These are phyloP conservation scores for Apis cerana DNA, from an alignment of 1,140 invertebrate genomes.

Conservation along the genomic window DNA sequence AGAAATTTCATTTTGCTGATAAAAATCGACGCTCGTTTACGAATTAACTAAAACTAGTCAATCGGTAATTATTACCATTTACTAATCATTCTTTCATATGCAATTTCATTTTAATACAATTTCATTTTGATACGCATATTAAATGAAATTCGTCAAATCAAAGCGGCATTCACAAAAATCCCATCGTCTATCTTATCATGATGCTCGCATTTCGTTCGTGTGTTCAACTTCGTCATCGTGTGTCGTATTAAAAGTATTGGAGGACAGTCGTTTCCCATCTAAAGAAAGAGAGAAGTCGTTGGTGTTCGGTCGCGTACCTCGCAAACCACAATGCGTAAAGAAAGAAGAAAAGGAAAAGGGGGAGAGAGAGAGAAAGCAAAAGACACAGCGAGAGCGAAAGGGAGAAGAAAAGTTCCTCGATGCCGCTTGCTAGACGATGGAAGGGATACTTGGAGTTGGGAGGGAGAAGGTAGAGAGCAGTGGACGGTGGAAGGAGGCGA, in stretches of 20 bases:
- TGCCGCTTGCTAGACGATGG: not conserved
- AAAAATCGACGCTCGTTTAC: not conserved
- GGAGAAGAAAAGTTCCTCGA: slow-evolving; percentile 11
- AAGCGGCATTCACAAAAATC: not conserved
- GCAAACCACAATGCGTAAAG: slow-evolving; percentile 56
- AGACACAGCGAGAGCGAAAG: not conserved
- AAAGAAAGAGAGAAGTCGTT: slow-evolving; percentile 57
- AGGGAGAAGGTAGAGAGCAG: slow-evolving; percentile 11
- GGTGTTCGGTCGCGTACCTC: slow-evolving; percentile 50
- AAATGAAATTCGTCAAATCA: not conserved
- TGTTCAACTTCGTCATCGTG: slow-evolving; percentile 26
- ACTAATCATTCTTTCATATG: not conserved
- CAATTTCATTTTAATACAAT: not conserved
- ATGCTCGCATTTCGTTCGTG: slow-evolving; percentile 32
- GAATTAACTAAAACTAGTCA: not conserved
- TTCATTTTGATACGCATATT: not conserved
- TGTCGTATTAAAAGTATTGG: slow-evolving; percentile 44
- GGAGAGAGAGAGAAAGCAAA: too few relatives aligned
- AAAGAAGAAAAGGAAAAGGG: slow-evolving; percentile 51
- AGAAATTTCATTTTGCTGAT: not conserved
- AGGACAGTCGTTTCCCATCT: slow-evolving; percentile 53
- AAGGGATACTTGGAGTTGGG: slow-evolving; percentile 18
- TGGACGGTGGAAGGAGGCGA: slow-evolving; percentile 23
- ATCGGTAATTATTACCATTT: slow-evolving; percentile 1
- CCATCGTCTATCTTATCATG: not conserved